Conservation (phyloP, 2,797 vertebrate genomes). For the Calcarius lapponicus region DNA sequence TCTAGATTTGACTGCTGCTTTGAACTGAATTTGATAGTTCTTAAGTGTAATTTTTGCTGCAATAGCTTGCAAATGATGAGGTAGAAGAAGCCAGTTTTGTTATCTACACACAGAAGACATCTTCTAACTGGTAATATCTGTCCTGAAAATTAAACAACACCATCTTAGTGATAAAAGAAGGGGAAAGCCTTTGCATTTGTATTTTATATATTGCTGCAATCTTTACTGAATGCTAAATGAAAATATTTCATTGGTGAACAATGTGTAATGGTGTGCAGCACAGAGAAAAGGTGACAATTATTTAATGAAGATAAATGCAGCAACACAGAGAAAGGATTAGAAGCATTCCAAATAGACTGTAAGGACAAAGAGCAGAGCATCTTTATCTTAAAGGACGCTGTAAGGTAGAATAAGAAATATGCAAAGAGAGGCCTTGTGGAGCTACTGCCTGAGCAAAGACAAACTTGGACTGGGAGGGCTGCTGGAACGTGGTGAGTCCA, state of each 20-base stretch:
- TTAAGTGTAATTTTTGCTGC: slow-evolving; percentile 10
- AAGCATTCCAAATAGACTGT: not conserved
- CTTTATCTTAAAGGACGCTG: not conserved
- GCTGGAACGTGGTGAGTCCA: not conserved
- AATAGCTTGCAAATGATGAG: not conserved
- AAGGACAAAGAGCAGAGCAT: not conserved
- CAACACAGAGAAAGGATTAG: not conserved
- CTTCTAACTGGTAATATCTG: not conserved
- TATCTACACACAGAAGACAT: not conserved
- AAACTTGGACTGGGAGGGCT: not conserved
- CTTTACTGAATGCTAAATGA: not conserved
- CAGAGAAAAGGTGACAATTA: not conserved
- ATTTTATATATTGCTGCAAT: not conserved
- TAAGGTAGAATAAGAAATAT: not conserved
- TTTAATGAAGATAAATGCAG: not conserved
- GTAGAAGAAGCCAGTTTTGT: not conserved
- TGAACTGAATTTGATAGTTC: not conserved
- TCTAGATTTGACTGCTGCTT: not conserved
- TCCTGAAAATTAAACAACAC: not conserved
- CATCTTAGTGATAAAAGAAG: not conserved
- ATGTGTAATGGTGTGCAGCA: not conserved
- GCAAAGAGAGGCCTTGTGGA: not conserved
- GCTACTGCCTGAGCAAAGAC: not conserved
- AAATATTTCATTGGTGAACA: not conserved
- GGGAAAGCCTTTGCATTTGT: not conserved